Conservation (phyloP, 2,888 invertebrate species). For the Stegophylla sp. region DNA sequence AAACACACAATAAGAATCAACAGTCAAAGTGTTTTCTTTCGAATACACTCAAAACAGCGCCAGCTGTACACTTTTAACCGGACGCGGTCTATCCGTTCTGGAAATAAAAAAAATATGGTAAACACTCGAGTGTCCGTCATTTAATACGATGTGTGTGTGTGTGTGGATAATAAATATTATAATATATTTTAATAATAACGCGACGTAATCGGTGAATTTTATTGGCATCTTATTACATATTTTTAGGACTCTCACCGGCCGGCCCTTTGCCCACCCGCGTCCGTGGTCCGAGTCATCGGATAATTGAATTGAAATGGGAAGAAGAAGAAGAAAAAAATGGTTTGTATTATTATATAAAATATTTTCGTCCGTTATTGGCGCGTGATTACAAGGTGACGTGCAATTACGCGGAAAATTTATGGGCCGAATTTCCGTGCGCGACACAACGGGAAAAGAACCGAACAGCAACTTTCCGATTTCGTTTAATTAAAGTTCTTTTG, state of each 20-base stretch:
- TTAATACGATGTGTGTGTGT: constrained; percentile 23
- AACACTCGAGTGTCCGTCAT: constrained; percentile 47
- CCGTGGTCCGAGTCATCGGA: not conserved
- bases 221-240: constrained; percentile 39
- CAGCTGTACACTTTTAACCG: constrained; percentile 45
- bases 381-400: constrained; percentile 50
- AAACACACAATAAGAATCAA: constrained; percentile 25
- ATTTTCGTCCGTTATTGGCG: constrained; percentile 18
- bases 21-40: too few relatives aligned
- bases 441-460: not conserved
- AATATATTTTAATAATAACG: too few relatives aligned
- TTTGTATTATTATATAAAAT: not conserved
- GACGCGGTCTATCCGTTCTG: constrained; percentile 15
- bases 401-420: constrained; percentile 54
- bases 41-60: too few relatives aligned
- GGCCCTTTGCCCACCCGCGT: not conserved
- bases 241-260: not conserved
- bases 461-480: constrained; percentile 49
- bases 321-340: not conserved
- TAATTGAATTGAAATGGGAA: not conserved
- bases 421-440: constrained; percentile 36
- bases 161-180: too few relatives aligned
- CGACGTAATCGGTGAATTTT: constrained; percentile 24
- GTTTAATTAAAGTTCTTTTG: constrained; percentile 59
- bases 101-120: constrained; percentile 49